These are phyloP conservation scores for Albula goreensis DNA, from an alignment of 2,113 vertebrate species.

Conservation along the genomic window DNA sequence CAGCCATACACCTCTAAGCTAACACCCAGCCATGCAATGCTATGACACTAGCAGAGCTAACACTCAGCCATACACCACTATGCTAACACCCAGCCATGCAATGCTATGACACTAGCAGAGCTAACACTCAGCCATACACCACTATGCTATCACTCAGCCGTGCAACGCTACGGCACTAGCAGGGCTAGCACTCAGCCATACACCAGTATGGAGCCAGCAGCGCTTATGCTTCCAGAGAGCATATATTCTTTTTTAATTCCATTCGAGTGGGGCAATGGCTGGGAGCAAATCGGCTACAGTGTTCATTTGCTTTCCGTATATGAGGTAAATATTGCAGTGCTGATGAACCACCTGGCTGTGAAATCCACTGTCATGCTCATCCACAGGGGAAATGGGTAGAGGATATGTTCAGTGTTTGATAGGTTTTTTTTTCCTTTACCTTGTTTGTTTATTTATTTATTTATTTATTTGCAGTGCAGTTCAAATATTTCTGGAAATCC, in stretches of 20 bases:
- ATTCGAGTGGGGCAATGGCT: not conserved
- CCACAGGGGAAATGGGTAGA: too few relatives aligned
- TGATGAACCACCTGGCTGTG: not conserved
- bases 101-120: too few relatives aligned
- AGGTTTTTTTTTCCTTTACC: not conserved
- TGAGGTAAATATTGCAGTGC: not conserved
- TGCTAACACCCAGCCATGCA: too few relatives aligned
- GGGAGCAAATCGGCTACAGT: not conserved
- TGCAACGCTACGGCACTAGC: too few relatives aligned
- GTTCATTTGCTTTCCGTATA: not conserved
- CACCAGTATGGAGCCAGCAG: too few relatives aligned
- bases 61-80: too few relatives aligned
- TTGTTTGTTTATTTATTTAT: not conserved
- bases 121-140: too few relatives aligned
- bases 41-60: too few relatives aligned
- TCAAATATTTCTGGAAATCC: constrained; percentile 37
- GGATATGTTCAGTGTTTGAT: not conserved
- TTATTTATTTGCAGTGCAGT: constrained; percentile 23
- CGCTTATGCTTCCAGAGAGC: not conserved
- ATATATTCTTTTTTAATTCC: not conserved
- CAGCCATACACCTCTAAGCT: too few relatives aligned
- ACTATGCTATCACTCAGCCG: too few relatives aligned
- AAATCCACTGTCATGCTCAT: not conserved
- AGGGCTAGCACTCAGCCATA: too few relatives aligned
- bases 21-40: too few relatives aligned